Evolutionary conservation across 2,113 vertebrate genomes (phyloP).

Genomic region (Callaeas wilsoni): DNA sequence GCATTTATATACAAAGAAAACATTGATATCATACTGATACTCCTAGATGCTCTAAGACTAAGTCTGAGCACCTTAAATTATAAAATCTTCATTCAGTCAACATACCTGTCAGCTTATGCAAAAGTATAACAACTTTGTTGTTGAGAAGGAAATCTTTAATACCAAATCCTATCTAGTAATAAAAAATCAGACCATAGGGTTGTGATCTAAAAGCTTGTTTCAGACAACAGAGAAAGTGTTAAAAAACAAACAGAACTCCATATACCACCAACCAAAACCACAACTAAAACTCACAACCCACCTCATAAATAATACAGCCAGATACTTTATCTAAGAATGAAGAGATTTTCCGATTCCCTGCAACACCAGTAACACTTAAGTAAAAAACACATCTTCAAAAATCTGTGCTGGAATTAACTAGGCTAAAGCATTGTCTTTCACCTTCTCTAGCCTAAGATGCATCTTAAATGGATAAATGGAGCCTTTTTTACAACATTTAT

Average conservation of each 20-base stretch:
- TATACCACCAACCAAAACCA: neutral
- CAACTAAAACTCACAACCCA: neutral
- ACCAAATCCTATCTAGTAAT: neutral
- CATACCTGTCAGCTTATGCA: neutral
- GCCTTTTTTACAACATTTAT: neutral
- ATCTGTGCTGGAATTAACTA: neutral
- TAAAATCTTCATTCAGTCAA: neutral
- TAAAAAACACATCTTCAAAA: neutral
- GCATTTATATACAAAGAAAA: neutral
- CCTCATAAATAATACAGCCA: neutral
- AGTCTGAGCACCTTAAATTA: neutral
- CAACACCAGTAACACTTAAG: neutral
- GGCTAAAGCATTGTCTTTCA: neutral
- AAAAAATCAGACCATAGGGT: neutral
- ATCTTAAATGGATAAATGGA: neutral
- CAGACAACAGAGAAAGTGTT: neutral
- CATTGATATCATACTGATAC: rapidly evolving
- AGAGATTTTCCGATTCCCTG: neutral
- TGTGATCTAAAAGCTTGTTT: neutral
- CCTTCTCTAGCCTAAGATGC: neutral
- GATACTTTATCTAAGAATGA: neutral
- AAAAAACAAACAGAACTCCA: neutral
- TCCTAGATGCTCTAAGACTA: neutral
- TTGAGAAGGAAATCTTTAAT: neutral
- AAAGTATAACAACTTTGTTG: neutral